Conservation (phyloP, 1,140 invertebrate genomes). For the Drosophila chauvacae region DNA sequence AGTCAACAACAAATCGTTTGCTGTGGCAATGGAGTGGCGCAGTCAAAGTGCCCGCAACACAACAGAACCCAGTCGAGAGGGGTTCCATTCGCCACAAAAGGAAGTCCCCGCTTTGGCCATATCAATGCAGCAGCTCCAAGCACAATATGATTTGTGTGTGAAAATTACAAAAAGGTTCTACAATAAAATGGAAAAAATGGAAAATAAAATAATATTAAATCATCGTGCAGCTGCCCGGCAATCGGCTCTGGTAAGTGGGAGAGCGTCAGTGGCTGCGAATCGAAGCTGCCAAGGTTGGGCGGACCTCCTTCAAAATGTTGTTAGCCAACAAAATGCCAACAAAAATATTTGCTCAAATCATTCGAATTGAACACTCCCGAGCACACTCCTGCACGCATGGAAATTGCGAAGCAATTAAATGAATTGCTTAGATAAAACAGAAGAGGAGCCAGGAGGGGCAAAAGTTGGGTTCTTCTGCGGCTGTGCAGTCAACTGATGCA, state of each 20-base stretch:
- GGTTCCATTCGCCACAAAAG: conserved; percentile 46
- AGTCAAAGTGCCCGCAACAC: conserved; percentile 54
- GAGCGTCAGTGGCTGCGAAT: conserved; percentile 35
- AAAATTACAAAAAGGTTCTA: conserved; percentile 30
- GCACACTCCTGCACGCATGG: conserved; percentile 52
- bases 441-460: conserved; percentile 2
- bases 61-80: conserved; percentile 28
- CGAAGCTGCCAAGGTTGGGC: conserved; percentile 20
- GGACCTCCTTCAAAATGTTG: conserved; percentile 16
- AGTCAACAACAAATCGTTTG: conserved; percentile 57
- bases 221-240: background rate
- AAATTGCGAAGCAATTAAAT: conserved; percentile 81
- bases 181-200: conserved; percentile 14
- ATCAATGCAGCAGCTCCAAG: conserved; percentile 24
- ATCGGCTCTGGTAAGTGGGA: conserved; percentile 24
- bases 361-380: conserved; percentile 42
- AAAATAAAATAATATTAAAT: conserved; percentile 36
- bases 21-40: conserved; percentile 48
- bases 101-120: conserved; percentile 26
- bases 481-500: conserved; percentile 73
- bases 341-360: conserved; percentile 67
- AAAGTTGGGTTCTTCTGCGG: conserved; percentile 52
- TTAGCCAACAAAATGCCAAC: conserved; percentile 19
- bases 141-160: conserved; percentile 49
- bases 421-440: conserved; percentile 72